Evolutionary conservation across 2,797 vertebrate genomes (phyloP).

Genomic region (Cyprinella venusta): DNA sequence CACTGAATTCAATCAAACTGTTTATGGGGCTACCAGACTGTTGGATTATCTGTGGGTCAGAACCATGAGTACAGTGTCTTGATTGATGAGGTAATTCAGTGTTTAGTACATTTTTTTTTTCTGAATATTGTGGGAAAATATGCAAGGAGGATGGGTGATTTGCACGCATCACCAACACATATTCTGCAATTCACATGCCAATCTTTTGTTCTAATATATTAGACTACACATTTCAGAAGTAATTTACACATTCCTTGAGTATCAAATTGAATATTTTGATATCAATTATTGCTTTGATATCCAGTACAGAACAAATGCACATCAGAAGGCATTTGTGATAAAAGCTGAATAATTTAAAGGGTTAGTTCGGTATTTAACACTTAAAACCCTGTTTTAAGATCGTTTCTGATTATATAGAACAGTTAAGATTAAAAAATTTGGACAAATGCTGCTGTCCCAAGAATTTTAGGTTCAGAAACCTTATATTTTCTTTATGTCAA

Average conservation of each 20-base stretch:
- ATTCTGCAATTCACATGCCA: background rate
- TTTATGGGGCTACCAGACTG: constrained; percentile 34
- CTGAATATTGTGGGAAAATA: background rate
- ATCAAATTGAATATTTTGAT: background rate
- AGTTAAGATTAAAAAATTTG: too few relatives aligned
- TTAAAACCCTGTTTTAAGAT: too few relatives aligned
- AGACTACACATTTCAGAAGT: background rate
- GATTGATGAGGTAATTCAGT: constrained; percentile 30
- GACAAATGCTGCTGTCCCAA: too few relatives aligned
- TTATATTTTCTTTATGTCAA: background rate
- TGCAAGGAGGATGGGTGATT: background rate
- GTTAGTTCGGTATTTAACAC: too few relatives aligned
- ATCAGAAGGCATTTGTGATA: too few relatives aligned
- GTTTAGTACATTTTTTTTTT: constrained; percentile 6
- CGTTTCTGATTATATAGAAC: too few relatives aligned
- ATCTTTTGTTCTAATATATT: background rate
- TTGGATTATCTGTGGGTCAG: constrained; percentile 6
- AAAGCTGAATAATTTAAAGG: too few relatives aligned
- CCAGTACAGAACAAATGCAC: background rate
- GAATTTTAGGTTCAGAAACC: background rate
- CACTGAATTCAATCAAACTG: constrained; percentile 29
- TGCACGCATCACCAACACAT: background rate
- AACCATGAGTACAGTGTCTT: background rate
- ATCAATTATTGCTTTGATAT: too few relatives aligned
- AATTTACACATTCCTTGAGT: background rate